These are phyloP conservation scores for Hippoglossus hippoglossus DNA, from an alignment of 2,797 vertebrate genomes.

Conservation along the genomic window DNA sequence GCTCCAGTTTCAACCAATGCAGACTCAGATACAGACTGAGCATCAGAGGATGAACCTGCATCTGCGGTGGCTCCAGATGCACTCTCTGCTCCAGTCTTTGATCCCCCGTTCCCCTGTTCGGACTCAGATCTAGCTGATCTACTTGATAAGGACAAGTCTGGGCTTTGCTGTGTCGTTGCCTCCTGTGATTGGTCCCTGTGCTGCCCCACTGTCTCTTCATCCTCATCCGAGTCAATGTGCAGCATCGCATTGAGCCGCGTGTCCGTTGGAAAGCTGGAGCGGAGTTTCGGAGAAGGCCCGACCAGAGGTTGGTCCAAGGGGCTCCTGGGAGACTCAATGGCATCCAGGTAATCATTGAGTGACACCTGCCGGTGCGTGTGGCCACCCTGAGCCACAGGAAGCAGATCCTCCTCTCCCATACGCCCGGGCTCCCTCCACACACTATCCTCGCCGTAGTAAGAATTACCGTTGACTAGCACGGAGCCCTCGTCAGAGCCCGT, in stretches of 20 bases:
- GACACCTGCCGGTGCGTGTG: slow-evolving; percentile 90
- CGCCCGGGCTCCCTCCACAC: slow-evolving; percentile 53
- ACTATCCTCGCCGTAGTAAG: slow-evolving; percentile 61
- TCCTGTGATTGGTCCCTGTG: slow-evolving; percentile 71
- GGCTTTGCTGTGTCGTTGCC: slow-evolving; percentile 76
- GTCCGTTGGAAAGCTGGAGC: slow-evolving; percentile 97
- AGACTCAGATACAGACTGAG: slow-evolving; percentile 9
- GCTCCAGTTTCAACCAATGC: not conserved
- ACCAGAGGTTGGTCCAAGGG: slow-evolving; percentile 80
- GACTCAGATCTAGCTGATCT: slow-evolving; percentile 9
- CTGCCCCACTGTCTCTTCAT: slow-evolving; percentile 88
- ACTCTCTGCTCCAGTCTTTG: not conserved
- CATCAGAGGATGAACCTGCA: slow-evolving; percentile 17
- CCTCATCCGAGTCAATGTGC: slow-evolving; percentile 97
- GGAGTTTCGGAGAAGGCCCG: slow-evolving; percentile 91
- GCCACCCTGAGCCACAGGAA: slow-evolving; percentile 35
- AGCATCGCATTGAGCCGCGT: slow-evolving; percentile 96
- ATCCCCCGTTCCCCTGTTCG: slow-evolving; percentile 16
- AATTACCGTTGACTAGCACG: slow-evolving; percentile 76
- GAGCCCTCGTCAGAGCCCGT: slow-evolving; percentile 89
- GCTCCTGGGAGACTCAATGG: slow-evolving; percentile 83
- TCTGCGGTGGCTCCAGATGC: slow-evolving; percentile 19
- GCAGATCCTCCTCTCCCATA: slow-evolving; percentile 60
- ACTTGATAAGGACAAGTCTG: slow-evolving; percentile 28
- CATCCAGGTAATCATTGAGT: slow-evolving; percentile 92